Base-by-base conservation (phyloP, 2,113 vertebrate genomes). In the Butorides virescens region DNA sequence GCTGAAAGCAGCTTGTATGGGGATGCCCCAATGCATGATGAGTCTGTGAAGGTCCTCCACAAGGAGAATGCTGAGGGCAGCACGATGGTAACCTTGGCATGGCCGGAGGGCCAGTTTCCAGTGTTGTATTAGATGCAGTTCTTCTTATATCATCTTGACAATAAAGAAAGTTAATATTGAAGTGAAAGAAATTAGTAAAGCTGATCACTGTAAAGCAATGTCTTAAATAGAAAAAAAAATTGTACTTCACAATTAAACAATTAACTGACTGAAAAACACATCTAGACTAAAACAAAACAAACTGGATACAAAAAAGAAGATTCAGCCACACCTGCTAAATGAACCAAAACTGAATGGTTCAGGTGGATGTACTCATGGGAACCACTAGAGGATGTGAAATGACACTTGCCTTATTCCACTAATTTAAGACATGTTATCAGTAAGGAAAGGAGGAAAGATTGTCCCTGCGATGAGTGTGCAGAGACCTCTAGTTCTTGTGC, bases 1-100 rank as follows among this genome's bases (percentile, higher is more conserved):
- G 98, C 97, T 99, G 99, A 96, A 99, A 98, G 97, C 99, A 99
- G 96, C 98, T 99, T 52, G 99, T 96, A 70, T 99, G 99, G 7
- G 99, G 96, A 95, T 99, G 99, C 92, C 98, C 98, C 95, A 99
- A 92, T 3, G 98, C 96, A 77, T 99, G 98, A 93, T 99, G 99
- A 94, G 96, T 98, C 83, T 99, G 99, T 42, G 99, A 98, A 37
- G 99, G 98, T 85, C 99, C 99, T 92, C 99, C 98, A 72, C 99
- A 99, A 2, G 99, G 99, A 18, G 99, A 99, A 97, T 99, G 99
- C 97, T 99, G 99, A 66, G 99, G 99, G 96, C 99, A 99, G 98
- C 99, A 99, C 0, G 99, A 99, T 10, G 99, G 99, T 55, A 99
- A 98, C 92, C 99, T 97, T 72, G 99, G 99, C 99, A 99, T 98